Evolutionary conservation across 1,140 invertebrate species (phyloP).

Genomic region (Musca domestica): DNA sequence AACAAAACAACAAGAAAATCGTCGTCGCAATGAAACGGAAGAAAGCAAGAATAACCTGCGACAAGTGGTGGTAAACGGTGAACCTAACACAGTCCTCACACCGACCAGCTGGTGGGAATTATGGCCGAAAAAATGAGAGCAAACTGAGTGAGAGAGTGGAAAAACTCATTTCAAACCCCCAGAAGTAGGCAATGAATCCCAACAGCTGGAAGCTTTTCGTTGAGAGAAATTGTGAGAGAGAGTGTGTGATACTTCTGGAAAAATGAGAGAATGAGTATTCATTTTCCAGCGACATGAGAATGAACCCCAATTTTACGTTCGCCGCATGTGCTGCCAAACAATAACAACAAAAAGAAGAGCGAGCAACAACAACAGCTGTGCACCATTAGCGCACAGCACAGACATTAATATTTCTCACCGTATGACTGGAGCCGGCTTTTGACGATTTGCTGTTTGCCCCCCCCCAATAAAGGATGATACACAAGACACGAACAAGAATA

Average conservation of each 20-base stretch:
- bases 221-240: slow-evolving; percentile 10
- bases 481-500: slow-evolving; percentile 1
- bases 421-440: slow-evolving; percentile 25
- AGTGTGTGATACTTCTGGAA: not conserved
- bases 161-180: not conserved
- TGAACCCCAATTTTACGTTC: not conserved
- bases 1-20: not conserved
- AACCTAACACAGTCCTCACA: too few relatives aligned
- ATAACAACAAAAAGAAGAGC: not conserved
- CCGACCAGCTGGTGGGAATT: too few relatives aligned
- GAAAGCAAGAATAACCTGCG: slow-evolving; percentile 13
- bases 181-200: not conserved
- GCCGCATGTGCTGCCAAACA: slow-evolving; percentile 6
- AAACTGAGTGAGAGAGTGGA: not conserved
- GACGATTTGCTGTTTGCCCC: not conserved
- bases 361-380: not conserved
- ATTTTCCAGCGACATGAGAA: not conserved
- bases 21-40: slow-evolving; percentile 1
- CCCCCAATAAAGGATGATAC: not conserved
- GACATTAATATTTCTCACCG: slow-evolving; percentile 6
- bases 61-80: slow-evolving; percentile 4
- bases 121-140: not conserved
- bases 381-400: not conserved
- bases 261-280: not conserved
- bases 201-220: not conserved